Evolutionary conservation across 1,140 invertebrate species (phyloP), one percentile per base, ranked within the genome.

Genomic region (Drosophila aff.): DNA sequence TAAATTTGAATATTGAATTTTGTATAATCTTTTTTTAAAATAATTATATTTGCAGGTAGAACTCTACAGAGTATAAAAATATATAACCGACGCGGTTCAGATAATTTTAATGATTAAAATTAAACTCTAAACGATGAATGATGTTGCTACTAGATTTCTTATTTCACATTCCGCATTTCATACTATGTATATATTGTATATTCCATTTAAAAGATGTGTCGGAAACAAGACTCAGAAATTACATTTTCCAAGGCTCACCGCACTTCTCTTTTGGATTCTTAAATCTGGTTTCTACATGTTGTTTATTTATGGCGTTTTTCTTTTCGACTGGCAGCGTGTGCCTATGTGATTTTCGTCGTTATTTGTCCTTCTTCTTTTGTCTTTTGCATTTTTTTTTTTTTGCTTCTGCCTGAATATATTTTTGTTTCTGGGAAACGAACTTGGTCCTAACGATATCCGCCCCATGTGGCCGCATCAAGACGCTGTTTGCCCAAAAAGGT

Each of bases 281-380:
- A 87, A 86, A 76, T 82, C 80, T 68, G 62, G 53, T 77, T 87
- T 87, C 77, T 80, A 82, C 67, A 62, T 82, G 71, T 82, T 79
- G 76, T 82, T 87, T 86, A 87, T 86, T 86, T 87, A 87, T 87
- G 61, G 68, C 43, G 50, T 43, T 64, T 71, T 57, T 53, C 43
- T 26, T 18, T 41, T 47, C 43, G 16, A 4, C 16, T 55, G 38
- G 8, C 26, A 43, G 9, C 38, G 10, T 53, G 62, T 50, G 36
- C 23, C 15, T 65, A 44, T 67, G 38, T 33, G 40, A 36, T 33
- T 49, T 64, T 52, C 23, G 41, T 33, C 21, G 23, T 38, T 53
- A 16, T 84, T 76, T 76, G 43, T 47, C 76, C 31, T 23, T 18
- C 4, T 36, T 7, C 50, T 23, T 79, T 79, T 79, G 68, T 83